phyloP scores from a whole-genome alignment of 1,140 invertebrate species.

The Batillaria attramentaria region DNA sequence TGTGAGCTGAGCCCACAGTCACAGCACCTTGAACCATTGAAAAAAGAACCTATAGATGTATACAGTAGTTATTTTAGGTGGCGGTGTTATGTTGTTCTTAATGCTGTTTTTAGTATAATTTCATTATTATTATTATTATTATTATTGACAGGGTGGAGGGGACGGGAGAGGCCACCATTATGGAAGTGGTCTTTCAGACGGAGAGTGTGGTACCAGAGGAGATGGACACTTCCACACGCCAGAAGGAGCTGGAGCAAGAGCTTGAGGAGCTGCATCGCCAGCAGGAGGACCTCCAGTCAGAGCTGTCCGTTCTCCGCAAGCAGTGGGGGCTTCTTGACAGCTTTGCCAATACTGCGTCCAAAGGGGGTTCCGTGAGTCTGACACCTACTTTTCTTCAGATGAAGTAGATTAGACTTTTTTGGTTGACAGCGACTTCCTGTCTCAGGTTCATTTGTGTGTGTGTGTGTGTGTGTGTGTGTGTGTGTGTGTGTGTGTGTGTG shows the following conservation, averaged over 20 bases:
- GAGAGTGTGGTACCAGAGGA: conserved; percentile 41
- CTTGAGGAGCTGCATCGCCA: conserved; percentile 26
- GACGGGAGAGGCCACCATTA: conserved; percentile 63
- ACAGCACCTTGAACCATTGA: too few species aligned
- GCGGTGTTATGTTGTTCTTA: too few species aligned
- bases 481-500: too few species aligned
- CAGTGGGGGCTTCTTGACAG: conserved; percentile 47
- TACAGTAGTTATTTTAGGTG: too few species aligned
- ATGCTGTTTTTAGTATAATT: too few species aligned
- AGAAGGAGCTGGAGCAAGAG: conserved; percentile 44
- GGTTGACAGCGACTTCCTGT: too few species aligned
- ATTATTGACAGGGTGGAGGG: conserved; percentile 70
- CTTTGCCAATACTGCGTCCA: conserved; percentile 43
- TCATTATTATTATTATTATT: too few species aligned
- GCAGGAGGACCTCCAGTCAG: conserved; percentile 34
- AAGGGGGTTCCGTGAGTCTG: neutral
- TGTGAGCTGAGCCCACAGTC: too few species aligned
- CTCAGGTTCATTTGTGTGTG: too few species aligned
- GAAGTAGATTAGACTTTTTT: too few species aligned
- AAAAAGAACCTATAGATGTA: too few species aligned
- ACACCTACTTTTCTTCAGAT: neutral
- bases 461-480: too few species aligned
- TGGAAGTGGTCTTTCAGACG: conserved; percentile 62
- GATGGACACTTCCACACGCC: conserved; percentile 37
- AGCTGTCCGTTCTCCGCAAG: conserved; percentile 36